Percentiles rank a stretch among this genome's conserved stretches.
Evolutionary conservation across 2,113 vertebrate genomes (phyloP).

Genomic region (Crotalus horridus): DNA sequence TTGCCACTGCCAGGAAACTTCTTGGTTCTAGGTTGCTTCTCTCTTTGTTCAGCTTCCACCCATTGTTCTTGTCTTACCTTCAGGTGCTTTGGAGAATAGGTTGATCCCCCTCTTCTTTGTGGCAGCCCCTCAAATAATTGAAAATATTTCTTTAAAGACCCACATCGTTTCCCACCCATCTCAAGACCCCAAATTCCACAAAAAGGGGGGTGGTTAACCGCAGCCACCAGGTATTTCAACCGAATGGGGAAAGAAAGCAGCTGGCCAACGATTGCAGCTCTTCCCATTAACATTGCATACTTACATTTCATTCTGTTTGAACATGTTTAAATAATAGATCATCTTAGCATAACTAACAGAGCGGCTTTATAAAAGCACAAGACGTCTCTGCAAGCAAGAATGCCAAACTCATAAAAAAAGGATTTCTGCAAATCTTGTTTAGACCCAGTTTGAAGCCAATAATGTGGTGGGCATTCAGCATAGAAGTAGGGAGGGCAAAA

Average conservation of each 20-base stretch:
- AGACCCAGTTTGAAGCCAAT: constrained; percentile 27
- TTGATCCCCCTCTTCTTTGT: too few species aligned
- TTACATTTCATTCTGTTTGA: constrained; percentile 18
- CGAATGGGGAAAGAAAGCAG: too few species aligned
- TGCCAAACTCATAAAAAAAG: constrained; percentile 14
- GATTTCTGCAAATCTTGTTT: constrained; percentile 15
- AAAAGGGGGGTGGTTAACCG: background rate
- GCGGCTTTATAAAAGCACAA: constrained; percentile 29
- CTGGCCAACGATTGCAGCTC: background rate
- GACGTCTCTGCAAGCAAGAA: constrained; percentile 26
- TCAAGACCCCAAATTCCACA: background rate
- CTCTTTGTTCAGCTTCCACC: too few species aligned
- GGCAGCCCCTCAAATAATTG: too few species aligned
- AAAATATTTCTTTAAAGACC: background rate
- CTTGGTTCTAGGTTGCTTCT: too few species aligned
- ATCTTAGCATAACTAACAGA: background rate
- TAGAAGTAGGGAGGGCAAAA: background rate
- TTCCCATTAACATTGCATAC: constrained; percentile 8
- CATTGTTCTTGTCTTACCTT: too few species aligned
- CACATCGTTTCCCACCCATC: background rate
- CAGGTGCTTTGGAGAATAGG: too few species aligned
- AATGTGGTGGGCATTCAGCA: background rate
- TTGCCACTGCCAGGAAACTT: too few species aligned
- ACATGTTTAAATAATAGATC: constrained; percentile 24
- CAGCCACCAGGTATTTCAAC: background rate